phyloP scores from a whole-genome alignment of 2,797 vertebrate genomes.

The Anableps anableps region DNA sequence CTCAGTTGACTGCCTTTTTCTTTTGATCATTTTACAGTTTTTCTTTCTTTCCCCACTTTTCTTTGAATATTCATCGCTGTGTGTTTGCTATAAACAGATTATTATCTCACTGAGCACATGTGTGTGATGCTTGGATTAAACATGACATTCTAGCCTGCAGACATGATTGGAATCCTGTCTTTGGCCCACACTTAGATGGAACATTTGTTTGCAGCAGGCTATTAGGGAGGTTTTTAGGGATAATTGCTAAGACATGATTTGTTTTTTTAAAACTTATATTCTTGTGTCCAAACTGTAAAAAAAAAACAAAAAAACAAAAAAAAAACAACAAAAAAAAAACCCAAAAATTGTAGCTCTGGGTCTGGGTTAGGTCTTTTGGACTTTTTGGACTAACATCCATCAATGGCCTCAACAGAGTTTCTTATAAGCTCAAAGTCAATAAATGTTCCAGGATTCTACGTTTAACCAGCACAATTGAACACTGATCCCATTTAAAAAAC shows the following conservation, averaged over 20 bases:
- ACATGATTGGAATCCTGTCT: slow-evolving; percentile 22
- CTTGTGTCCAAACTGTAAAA: slow-evolving; percentile 9
- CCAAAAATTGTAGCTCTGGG: accelerated
- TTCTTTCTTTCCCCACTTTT: slow-evolving; percentile 1
- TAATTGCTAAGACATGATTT: neutral
- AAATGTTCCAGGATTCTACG: neutral
- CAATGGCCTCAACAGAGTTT: neutral
- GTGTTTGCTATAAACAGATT: slow-evolving; percentile 61
- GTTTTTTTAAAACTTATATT: neutral
- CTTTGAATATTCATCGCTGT: slow-evolving; percentile 42
- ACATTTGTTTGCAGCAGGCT: slow-evolving; percentile 28
- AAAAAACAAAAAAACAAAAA: neutral
- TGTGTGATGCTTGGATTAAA: slow-evolving; percentile 23
- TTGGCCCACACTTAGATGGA: slow-evolving; percentile 13
- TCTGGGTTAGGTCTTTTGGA: neutral
- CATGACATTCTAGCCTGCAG: slow-evolving; percentile 31
- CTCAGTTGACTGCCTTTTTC: slow-evolving; percentile 28
- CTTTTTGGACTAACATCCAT: neutral
- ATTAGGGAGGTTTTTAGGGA: slow-evolving; percentile 7
- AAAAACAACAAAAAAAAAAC: neutral
- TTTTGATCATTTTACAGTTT: slow-evolving; percentile 52
- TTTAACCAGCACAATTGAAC: neutral
- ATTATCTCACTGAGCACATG: slow-evolving; percentile 24
- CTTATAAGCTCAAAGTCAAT: neutral
- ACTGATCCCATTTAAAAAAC: neutral